These are phyloP conservation scores for Cistogaster globosa DNA, from an alignment of 2,888 invertebrate species.

Conservation along the genomic window DNA sequence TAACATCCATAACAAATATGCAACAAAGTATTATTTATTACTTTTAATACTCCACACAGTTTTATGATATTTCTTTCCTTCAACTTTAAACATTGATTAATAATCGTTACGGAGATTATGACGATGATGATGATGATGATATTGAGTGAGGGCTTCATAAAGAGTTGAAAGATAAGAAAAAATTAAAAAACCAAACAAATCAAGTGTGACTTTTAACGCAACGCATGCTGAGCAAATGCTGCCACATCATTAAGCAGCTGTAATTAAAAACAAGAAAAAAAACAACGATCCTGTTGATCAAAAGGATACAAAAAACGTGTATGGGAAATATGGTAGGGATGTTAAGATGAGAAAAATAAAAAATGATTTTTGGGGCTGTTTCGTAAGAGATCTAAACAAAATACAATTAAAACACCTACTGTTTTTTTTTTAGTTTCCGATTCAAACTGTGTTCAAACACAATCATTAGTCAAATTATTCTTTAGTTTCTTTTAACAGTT, in stretches of 20 bases:
- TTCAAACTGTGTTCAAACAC: not conserved
- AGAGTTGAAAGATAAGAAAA: constrained; percentile 12
- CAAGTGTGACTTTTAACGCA: constrained; percentile 71
- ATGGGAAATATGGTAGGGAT: not conserved
- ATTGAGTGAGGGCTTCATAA: constrained; percentile 10
- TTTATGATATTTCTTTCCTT: constrained; percentile 30
- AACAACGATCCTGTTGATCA: constrained; percentile 33
- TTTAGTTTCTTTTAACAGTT: not conserved
- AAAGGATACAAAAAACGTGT: constrained; percentile 20
- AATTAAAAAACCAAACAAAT: constrained; percentile 40
- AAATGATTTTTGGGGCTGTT: constrained; percentile 36
- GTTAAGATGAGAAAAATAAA: not conserved
- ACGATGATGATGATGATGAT: constrained; percentile 20
- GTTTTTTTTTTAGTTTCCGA: constrained; percentile 40
- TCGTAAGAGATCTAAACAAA: constrained; percentile 58
- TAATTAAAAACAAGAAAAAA: constrained; percentile 7
- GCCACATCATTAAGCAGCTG: constrained; percentile 63
- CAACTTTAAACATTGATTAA: constrained; percentile 66
- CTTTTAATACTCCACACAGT: constrained; percentile 24
- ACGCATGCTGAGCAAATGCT: constrained; percentile 12
- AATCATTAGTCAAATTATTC: constrained; percentile 57
- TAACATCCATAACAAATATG: constrained; percentile 46
- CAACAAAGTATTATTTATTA: constrained; percentile 68
- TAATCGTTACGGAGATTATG: constrained; percentile 54
- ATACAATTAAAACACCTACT: constrained; percentile 66